phyloP scores from a whole-genome alignment of 1,140 invertebrate species.

The Brachionus rubens region DNA sequence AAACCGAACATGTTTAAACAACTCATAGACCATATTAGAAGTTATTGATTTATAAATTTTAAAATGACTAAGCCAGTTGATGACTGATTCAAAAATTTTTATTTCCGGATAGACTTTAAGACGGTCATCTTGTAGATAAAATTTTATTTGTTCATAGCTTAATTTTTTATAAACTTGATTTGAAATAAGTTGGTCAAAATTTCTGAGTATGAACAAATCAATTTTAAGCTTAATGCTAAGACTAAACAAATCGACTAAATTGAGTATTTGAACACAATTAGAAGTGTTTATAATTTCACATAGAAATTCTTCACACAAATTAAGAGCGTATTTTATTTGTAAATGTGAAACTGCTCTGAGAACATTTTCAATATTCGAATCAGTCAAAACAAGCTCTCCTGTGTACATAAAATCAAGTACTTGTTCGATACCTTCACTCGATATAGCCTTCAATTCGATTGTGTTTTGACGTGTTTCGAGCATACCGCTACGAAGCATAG shows the following conservation, averaged over 20 bases:
- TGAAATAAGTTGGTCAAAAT: constrained; percentile 7
- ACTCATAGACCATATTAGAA: background rate
- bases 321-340: constrained; percentile 55
- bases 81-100: constrained; percentile 16
- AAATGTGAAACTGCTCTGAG: constrained; percentile 56
- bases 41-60: background rate
- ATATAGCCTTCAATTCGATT: constrained; percentile 55
- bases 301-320: constrained; percentile 56
- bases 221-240: constrained; percentile 45
- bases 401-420: constrained; percentile 55
- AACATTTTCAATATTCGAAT: constrained; percentile 57
- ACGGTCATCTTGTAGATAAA: background rate
- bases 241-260: constrained; percentile 56
- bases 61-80: constrained; percentile 40
- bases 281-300: constrained; percentile 53
- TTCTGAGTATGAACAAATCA: constrained; percentile 9
- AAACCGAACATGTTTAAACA: constrained; percentile 43
- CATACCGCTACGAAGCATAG: constrained; percentile 39
- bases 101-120: constrained; percentile 29
- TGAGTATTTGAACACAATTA: constrained; percentile 58
- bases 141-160: constrained; percentile 20
- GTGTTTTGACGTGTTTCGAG: constrained; percentile 49
- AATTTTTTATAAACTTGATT: constrained; percentile 25
- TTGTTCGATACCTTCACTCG: constrained; percentile 53
- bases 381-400: constrained; percentile 52